Percentiles rank a stretch among this genome's conserved stretches.
These are phyloP conservation scores for Florisuga fusca DNA, from an alignment of 2,797 vertebrate genomes.

Conservation along the genomic window DNA sequence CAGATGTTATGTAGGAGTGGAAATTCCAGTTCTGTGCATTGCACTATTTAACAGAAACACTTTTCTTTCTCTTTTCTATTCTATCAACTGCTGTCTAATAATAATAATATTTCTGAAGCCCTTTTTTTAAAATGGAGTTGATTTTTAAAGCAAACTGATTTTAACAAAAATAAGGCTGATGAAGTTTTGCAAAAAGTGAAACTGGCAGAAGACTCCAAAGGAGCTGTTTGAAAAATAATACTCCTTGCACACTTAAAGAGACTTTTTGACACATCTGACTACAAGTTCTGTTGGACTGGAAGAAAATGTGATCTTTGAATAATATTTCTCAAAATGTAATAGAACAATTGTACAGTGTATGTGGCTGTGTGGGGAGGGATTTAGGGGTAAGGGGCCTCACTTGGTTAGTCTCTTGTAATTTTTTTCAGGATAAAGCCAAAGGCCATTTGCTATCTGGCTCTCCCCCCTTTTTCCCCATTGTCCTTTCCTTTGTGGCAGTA, in stretches of 20 bases:
- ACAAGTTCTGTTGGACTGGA: slow-evolving; percentile 53
- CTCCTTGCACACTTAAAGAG: slow-evolving; percentile 37
- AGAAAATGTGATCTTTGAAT: slow-evolving; percentile 60
- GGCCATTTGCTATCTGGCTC: slow-evolving; percentile 72
- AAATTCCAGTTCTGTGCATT: slow-evolving; percentile 76
- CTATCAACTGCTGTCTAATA: slow-evolving; percentile 31
- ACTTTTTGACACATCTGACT: slow-evolving; percentile 39
- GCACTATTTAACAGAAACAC: slow-evolving; percentile 56
- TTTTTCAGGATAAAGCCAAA: slow-evolving; percentile 80
- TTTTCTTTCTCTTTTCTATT: slow-evolving; percentile 46
- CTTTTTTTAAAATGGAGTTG: slow-evolving; percentile 26
- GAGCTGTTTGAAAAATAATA: slow-evolving; percentile 48
- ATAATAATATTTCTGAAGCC: slow-evolving; percentile 32
- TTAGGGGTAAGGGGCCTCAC: slow-evolving; percentile 59
- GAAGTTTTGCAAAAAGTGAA: slow-evolving; percentile 34
- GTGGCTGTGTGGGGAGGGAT: slow-evolving; percentile 46
- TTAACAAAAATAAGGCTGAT: background rate
- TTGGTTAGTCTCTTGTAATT: slow-evolving; percentile 77
- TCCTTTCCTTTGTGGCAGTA: slow-evolving; percentile 72
- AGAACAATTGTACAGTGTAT: slow-evolving; percentile 45
- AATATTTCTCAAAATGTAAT: slow-evolving; percentile 35
- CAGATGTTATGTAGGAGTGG: slow-evolving; percentile 78
- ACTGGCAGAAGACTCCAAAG: slow-evolving; percentile 37
- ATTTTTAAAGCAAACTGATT: slow-evolving; percentile 30
- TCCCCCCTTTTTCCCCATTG: slow-evolving; percentile 58